A percentile compares a stretch with the other conserved stretches of the same genome.
Conservation (phyloP, 2,888 invertebrate species). For the Phania funesta region DNA sequence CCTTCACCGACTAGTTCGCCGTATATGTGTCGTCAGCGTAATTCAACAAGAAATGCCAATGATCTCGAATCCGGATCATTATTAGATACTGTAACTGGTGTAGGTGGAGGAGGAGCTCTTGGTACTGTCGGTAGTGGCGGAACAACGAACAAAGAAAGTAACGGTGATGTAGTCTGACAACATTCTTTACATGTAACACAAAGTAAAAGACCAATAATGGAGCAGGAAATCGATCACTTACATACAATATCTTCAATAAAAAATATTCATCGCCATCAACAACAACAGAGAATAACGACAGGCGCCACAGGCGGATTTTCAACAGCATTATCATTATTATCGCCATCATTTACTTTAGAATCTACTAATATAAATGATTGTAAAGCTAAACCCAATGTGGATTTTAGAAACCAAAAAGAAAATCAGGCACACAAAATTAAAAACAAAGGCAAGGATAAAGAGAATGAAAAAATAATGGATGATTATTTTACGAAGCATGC, state of each 20-base stretch:
- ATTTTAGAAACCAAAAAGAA: conserved; percentile 17
- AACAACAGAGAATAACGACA: conserved; percentile 59
- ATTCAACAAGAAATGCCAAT: conserved; percentile 82
- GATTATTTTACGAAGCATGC: conserved; percentile 54
- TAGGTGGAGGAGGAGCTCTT: conserved; percentile 69
- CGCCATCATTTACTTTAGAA: conserved; percentile 35
- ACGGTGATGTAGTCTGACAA: conserved; percentile 79
- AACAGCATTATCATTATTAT: conserved; percentile 19
- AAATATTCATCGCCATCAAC: conserved; percentile 62
- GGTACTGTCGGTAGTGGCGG: conserved; percentile 38
- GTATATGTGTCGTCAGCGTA: conserved; percentile 90
- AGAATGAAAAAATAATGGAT: conserved; percentile 39
- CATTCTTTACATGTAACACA: conserved; percentile 71
- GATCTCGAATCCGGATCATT: conserved; percentile 80
- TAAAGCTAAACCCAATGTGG: conserved; percentile 23
- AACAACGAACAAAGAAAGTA: conserved; percentile 65
- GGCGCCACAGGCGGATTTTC: conserved; percentile 49
- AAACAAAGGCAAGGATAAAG: conserved; percentile 5
- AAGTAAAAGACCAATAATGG: conserved; percentile 33
- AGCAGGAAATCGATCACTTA: conserved; percentile 41
- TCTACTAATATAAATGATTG: conserved; percentile 24
- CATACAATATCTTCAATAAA: conserved; percentile 60
- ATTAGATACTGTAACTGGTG: conserved; percentile 75
- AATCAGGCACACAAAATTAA: conserved; percentile 1
- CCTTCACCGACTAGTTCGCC: conserved; percentile 91